Base-by-base conservation (phyloP, 2,888 invertebrate species). In the Thumatha senex region DNA sequence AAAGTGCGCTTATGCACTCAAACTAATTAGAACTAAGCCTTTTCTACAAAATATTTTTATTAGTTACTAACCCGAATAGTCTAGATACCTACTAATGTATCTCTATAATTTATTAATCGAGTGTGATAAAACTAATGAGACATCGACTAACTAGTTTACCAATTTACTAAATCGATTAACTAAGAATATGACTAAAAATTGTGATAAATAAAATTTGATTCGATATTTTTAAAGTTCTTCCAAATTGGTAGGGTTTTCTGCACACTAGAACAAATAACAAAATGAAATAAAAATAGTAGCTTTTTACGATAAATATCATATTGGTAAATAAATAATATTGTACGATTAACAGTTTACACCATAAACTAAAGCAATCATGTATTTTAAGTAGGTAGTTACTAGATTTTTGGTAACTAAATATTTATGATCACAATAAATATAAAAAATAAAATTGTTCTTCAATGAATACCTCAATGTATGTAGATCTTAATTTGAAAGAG, bases 391-490 rank as follows among this genome's bases (percentile, higher is more conserved):
- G 11, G 31, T 31, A 31, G 10, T 31, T 31, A 58, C 50, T 61
- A 47, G 49, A 55, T 41, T 41, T 36, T 12, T 51, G 43, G 45
- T 34, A 59, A 57, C 46, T 46, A 30, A 42, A 56, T 24, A 55
- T 51, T 63, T 34, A 46, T 52, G 45, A 44, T 52, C 13, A 57
- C 49, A 59, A 48, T 54, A 48, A 53, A 50, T 52, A 58, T 53
- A 54, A 52, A 51, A 63, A 40, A 61, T 67, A 61, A 63, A 49
- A 43, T 51, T 59, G 51, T 58, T 61, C 47, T 58, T 56, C 18
- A 53, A 58, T 46, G 56, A 62, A 64, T 71, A 70, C 62, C 60
- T 62, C 59, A 59, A 52, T 43, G 56, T 58, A 52, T 43, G 56
- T 58, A 63, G 49, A 41, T 13, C 48, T 45, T 55, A 51, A 54